Conservation (phyloP, 2,113 vertebrate species). For the Piprites chloris region DNA sequence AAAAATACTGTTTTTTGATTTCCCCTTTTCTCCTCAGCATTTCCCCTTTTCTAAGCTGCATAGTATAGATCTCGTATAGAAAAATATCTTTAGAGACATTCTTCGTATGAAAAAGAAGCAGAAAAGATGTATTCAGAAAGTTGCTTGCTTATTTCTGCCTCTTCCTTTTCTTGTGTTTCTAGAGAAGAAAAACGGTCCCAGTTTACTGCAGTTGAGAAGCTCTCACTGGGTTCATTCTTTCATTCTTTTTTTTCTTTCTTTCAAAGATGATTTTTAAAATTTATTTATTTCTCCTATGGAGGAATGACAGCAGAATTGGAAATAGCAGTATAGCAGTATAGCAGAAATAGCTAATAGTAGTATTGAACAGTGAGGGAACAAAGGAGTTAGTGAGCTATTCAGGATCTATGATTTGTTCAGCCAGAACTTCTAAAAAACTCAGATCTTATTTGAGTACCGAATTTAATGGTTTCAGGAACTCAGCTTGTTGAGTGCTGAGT, state of each 20-base stretch:
- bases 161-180: neutral
- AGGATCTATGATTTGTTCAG: neutral
- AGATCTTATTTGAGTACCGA: neutral
- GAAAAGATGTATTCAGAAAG: neutral
- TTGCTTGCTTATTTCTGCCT: neutral
- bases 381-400: neutral
- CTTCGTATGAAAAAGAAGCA: neutral
- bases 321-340: no score
- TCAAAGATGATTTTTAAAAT: neutral
- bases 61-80: no score
- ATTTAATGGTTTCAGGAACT: neutral
- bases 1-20: neutral
- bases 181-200: neutral
- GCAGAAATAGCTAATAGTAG: neutral
- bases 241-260: neutral
- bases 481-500: neutral
- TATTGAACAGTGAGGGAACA: neutral
- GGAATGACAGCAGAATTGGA: neutral
- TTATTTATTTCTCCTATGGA: neutral
- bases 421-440: neutral
- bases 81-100: neutral
- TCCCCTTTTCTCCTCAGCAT: neutral
- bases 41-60: neutral
- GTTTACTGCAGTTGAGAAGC: neutral
- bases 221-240: neutral